These are phyloP conservation scores for Pentalonia nigronervosa DNA, from an alignment of 1,140 invertebrate species.

Conservation along the genomic window DNA sequence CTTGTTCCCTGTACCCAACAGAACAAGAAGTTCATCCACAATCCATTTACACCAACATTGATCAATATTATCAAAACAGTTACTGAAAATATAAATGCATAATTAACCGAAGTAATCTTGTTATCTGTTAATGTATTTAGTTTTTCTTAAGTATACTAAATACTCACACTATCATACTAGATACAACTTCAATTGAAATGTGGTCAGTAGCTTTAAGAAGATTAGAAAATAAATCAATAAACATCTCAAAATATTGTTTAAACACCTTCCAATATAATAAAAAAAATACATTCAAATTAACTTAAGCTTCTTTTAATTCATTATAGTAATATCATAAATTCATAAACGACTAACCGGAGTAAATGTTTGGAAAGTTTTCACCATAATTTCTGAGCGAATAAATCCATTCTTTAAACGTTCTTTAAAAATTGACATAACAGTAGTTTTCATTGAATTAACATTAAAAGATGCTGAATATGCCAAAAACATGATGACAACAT, in stretches of 20 bases:
- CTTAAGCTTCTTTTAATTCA: not conserved
- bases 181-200: constrained; percentile 60
- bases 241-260: constrained; percentile 60
- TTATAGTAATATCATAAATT: not conserved
- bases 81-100: constrained; percentile 57
- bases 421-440: constrained; percentile 42
- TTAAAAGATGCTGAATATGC: constrained; percentile 60
- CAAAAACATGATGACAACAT: constrained; percentile 61
- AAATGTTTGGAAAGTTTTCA: constrained; percentile 47
- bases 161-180: constrained; percentile 60
- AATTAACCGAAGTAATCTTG: not conserved
- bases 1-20: constrained; percentile 58
- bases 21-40: constrained; percentile 59
- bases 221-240: constrained; percentile 60
- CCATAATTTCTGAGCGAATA: constrained; percentile 35
- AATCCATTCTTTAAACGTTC: constrained; percentile 56
- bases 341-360: constrained; percentile 29
- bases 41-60: constrained; percentile 60
- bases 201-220: constrained; percentile 60
- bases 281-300: not conserved
- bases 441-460: constrained; percentile 55
- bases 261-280: constrained; percentile 60
- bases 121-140: not conserved
- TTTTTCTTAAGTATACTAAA: not conserved
- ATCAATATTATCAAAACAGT: constrained; percentile 60